Conservation (phyloP, 2,113 vertebrate genomes). For the Progne subis region DNA sequence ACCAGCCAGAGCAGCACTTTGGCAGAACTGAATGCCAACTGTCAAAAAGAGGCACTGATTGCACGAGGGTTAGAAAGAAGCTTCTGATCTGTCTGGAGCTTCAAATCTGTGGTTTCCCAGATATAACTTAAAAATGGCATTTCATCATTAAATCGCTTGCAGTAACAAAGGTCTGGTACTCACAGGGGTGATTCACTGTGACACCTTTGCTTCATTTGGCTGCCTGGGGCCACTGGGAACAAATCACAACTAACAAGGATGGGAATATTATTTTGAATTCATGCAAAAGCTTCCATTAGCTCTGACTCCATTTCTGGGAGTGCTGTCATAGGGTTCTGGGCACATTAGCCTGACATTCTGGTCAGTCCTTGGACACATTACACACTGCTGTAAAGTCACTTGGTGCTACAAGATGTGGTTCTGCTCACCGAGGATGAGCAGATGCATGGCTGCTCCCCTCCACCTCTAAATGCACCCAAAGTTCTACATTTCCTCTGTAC, state of each 20-base stretch:
- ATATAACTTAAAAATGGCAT: not conserved
- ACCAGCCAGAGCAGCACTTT: not conserved
- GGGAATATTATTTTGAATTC: not conserved
- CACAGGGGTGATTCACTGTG: not conserved
- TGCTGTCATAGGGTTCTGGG: not conserved
- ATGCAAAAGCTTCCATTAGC: not conserved
- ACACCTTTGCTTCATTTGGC: not conserved
- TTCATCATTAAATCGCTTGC: not conserved
- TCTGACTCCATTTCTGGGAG: not conserved
- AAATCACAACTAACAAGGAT: not conserved
- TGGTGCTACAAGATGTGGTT: not conserved
- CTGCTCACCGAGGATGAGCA: fast-evolving
- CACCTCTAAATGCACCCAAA: not conserved
- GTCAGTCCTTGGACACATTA: fast-evolving
- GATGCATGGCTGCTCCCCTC: not conserved
- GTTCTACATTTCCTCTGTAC: not conserved
- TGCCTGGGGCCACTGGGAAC: not conserved
- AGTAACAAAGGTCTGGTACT: not conserved
- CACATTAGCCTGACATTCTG: not conserved
- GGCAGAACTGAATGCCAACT: fast-evolving
- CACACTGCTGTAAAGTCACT: no score
- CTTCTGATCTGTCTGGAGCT: not conserved
- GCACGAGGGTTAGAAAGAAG: not conserved
- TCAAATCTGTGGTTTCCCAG: not conserved
- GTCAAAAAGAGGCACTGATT: not conserved